These are phyloP conservation scores for Synaphobranchus kaupii DNA, from an alignment of 2,797 vertebrate species.

Conservation along the genomic window DNA sequence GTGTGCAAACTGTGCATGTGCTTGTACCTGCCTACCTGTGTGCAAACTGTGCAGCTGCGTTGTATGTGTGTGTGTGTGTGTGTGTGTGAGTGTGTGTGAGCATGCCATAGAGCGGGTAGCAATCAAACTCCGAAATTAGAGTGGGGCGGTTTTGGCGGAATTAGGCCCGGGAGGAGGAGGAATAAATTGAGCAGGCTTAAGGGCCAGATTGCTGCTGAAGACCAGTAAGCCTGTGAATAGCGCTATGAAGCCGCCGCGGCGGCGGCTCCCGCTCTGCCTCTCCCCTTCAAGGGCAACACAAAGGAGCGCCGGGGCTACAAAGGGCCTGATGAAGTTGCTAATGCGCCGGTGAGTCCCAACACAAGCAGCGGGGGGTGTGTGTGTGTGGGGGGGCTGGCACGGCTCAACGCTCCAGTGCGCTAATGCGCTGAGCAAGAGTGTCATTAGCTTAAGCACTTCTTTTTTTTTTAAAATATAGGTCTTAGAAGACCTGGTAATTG, in stretches of 20 bases:
- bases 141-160: constrained; percentile 34
- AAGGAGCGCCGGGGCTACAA: constrained; percentile 69
- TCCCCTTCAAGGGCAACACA: constrained; percentile 70
- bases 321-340: constrained; percentile 77
- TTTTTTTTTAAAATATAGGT: constrained; percentile 50
- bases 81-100: neutral
- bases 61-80: neutral
- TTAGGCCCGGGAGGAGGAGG: constrained; percentile 29
- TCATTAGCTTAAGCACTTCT: constrained; percentile 66
- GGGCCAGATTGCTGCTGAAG: constrained; percentile 43
- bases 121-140: constrained; percentile 25
- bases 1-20: no score
- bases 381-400: constrained; percentile 64
- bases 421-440: constrained; percentile 54
- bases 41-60: no score
- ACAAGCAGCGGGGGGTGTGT: constrained; percentile 63
- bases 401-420: constrained; percentile 63
- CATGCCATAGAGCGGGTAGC: neutral
- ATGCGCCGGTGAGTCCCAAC: constrained; percentile 73
- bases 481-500: constrained; percentile 54
- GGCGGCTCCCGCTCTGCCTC: constrained; percentile 52
- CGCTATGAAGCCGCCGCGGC: constrained; percentile 61
- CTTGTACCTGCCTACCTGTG: no score
- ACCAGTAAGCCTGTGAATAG: constrained; percentile 62
- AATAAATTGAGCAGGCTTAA: constrained; percentile 28